These are phyloP conservation scores for Drosophila rufa DNA, from an alignment of 1,140 invertebrate genomes.

Conservation along the genomic window DNA sequence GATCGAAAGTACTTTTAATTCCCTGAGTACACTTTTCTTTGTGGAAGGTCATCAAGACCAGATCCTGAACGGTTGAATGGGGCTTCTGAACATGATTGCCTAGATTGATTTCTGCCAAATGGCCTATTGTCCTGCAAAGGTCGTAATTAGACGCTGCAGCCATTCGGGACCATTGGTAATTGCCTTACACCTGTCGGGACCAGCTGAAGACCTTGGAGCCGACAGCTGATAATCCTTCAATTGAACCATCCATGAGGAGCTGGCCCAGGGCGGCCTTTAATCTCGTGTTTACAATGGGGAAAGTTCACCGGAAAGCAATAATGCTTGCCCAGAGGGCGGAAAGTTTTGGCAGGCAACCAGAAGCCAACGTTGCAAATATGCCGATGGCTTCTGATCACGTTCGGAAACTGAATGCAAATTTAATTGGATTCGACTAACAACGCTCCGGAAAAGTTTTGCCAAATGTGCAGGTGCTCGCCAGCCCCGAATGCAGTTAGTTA, in stretches of 20 bases:
- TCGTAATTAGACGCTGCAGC: slow-evolving; percentile 26
- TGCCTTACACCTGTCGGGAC: slow-evolving; percentile 4
- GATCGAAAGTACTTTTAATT: not conserved
- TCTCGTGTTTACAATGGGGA: slow-evolving; percentile 15
- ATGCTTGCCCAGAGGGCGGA: slow-evolving; percentile 21
- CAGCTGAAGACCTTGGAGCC: not conserved
- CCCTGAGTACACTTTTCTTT: not conserved
- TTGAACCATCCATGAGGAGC: not conserved
- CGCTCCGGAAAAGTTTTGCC: slow-evolving; percentile 34
- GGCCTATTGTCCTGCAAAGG: not conserved
- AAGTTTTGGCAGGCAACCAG: slow-evolving; percentile 27
- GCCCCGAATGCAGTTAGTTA: slow-evolving; percentile 2
- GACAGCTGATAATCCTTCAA: not conserved
- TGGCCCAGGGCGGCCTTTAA: slow-evolving; percentile 10
- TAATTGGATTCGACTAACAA: slow-evolving; percentile 63
- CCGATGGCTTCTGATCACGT: slow-evolving; percentile 47
- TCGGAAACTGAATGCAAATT: slow-evolving; percentile 56
- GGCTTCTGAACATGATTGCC: not conserved
- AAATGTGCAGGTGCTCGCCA: slow-evolving; percentile 7
- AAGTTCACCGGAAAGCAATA: slow-evolving; percentile 25
- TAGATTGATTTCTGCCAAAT: slow-evolving; percentile 11
- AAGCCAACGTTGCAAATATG: slow-evolving; percentile 30
- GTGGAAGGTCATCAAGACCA: not conserved
- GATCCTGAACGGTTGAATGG: not conserved
- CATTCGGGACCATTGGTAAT: slow-evolving; percentile 23